These are phyloP conservation scores for Arenaria interpres DNA, from an alignment of 2,113 vertebrate species.

Conservation along the genomic window DNA sequence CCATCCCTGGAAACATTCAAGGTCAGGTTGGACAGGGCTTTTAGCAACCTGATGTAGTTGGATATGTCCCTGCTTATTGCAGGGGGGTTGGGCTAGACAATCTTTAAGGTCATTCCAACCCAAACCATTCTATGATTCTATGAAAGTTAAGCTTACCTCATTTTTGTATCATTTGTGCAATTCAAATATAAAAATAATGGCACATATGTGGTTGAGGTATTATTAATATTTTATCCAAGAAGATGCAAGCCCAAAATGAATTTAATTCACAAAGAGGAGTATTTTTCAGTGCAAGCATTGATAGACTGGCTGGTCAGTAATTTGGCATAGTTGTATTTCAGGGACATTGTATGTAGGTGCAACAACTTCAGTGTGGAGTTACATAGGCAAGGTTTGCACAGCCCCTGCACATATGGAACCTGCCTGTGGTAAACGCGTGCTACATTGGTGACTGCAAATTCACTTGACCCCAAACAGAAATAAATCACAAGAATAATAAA, in stretches of 20 bases:
- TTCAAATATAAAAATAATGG: not conserved
- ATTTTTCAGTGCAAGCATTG: not conserved
- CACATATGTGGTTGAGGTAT: not conserved
- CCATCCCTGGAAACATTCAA: not conserved
- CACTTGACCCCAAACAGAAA: not conserved
- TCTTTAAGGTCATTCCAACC: not conserved
- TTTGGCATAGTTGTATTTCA: not conserved
- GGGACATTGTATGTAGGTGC: not conserved
- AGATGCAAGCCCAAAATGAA: not conserved
- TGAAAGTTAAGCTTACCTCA: not conserved
- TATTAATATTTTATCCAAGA: not conserved
- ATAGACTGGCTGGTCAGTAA: not conserved
- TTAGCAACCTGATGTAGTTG: not conserved
- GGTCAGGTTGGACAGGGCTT: not conserved
- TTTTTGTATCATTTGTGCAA: not conserved
- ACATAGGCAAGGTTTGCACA: not conserved
- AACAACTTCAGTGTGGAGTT: not conserved
- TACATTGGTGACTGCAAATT: not conserved
- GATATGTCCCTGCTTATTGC: not conserved
- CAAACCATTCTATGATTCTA: not conserved
- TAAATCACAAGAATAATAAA: not conserved
- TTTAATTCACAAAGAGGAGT: not conserved
- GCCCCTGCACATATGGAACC: not conserved
- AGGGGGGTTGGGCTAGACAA: not conserved
- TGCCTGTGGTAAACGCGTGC: not conserved